phyloP scores from a whole-genome alignment of 2,797 vertebrate species.

The Diceros bicornis region DNA sequence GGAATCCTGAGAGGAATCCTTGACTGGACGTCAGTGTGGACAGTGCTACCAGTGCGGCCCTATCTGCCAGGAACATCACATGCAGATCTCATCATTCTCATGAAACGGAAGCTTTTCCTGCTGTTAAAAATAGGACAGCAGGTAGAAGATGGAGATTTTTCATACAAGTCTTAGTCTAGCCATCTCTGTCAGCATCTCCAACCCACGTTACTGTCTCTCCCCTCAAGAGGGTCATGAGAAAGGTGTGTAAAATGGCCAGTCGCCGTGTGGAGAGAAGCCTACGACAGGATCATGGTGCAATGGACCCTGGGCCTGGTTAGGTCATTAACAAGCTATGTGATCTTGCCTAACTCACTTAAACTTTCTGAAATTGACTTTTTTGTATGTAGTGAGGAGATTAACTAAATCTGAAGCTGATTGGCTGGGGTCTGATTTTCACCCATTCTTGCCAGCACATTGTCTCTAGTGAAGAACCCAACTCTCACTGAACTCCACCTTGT shows the following conservation, averaged over 20 bases:
- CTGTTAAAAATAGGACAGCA: background rate
- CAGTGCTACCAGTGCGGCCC: too few relatives aligned
- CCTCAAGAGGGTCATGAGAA: background rate
- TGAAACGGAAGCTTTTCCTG: background rate
- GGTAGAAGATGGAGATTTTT: background rate
- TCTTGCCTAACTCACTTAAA: background rate
- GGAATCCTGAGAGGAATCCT: background rate
- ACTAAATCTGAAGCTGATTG: background rate
- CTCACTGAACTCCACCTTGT: background rate
- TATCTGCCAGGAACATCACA: background rate
- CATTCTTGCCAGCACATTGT: background rate
- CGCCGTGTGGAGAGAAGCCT: too few relatives aligned
- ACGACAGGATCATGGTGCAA: background rate
- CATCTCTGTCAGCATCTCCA: too few relatives aligned
- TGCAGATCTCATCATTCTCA: background rate
- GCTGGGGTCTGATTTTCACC: background rate
- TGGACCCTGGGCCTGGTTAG: background rate
- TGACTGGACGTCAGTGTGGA: too few relatives aligned
- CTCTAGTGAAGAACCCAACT: background rate
- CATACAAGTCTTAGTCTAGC: background rate
- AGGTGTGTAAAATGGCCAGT: background rate
- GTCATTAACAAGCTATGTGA: background rate
- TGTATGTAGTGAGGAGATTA: background rate
- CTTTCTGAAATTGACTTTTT: background rate
- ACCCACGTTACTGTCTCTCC: too few relatives aligned